Percentiles rank a stretch among this genome's conserved stretches.
These are phyloP conservation scores for Caiman crocodilus DNA, from an alignment of 2,797 vertebrate species.

Conservation along the genomic window DNA sequence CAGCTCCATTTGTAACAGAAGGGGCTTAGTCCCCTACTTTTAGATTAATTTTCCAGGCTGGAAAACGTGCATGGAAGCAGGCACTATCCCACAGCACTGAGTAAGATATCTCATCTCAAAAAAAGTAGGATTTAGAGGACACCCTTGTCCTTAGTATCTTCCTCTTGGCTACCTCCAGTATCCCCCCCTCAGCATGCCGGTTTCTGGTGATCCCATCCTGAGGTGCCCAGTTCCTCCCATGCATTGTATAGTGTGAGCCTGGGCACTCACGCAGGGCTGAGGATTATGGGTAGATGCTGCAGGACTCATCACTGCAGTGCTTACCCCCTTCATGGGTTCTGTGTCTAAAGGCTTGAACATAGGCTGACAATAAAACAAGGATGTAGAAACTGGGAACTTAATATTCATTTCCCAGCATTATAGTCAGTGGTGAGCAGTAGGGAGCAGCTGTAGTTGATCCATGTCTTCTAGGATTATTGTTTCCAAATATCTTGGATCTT, in stretches of 20 bases:
- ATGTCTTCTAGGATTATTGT: background rate
- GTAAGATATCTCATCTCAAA: accelerated
- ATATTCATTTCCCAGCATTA: background rate
- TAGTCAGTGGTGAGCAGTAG: background rate
- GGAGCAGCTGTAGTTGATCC: background rate
- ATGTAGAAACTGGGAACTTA: background rate
- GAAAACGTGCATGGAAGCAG: background rate
- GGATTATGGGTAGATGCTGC: no score
- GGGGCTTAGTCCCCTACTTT: accelerated
- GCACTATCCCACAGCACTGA: background rate
- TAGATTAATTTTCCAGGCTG: background rate
- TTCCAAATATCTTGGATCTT: background rate
- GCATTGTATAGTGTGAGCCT: no score
- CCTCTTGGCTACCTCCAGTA: background rate
- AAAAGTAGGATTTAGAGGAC: accelerated
- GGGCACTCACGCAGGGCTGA: no score
- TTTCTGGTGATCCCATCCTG: no score
- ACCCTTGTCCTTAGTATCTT: background rate
- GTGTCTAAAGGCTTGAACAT: background rate
- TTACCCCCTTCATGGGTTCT: no score
- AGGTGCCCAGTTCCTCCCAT: no score
- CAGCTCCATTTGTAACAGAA: background rate
- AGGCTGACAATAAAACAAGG: background rate
- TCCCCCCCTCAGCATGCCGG: background rate
- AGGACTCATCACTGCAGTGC: no score